Percentiles rank a stretch among this genome's conserved stretches.
These are phyloP conservation scores for Sciurus vulgaris DNA, from an alignment of 2,797 vertebrate genomes.

Conservation along the genomic window DNA sequence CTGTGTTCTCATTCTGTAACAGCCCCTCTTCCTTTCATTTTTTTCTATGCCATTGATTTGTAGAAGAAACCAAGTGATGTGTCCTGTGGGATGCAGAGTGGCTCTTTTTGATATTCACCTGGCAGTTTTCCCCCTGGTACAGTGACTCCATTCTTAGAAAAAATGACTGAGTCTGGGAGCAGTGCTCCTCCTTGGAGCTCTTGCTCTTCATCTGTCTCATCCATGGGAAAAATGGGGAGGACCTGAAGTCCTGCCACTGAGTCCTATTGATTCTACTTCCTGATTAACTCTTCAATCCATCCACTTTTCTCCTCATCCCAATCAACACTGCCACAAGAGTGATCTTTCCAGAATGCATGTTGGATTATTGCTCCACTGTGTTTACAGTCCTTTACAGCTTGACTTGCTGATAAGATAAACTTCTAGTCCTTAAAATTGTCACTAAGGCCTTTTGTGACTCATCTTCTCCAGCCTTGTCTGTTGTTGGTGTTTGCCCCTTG, in stretches of 20 bases:
- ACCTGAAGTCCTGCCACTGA: neutral
- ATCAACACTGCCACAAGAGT: neutral
- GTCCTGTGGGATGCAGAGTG: neutral
- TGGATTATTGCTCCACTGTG: neutral
- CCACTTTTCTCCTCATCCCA: neutral
- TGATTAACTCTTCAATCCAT: neutral
- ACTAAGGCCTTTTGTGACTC: neutral
- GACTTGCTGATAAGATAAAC: neutral
- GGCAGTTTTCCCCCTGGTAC: neutral
- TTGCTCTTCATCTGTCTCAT: neutral
- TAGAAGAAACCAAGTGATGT: neutral
- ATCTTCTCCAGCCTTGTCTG: neutral
- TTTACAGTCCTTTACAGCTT: constrained; percentile 37
- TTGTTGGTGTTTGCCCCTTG: neutral
- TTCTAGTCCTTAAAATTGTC: neutral
- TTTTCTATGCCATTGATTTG: neutral
- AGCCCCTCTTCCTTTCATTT: neutral
- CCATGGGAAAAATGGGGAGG: neutral
- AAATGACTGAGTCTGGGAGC: neutral
- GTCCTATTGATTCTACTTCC: neutral
- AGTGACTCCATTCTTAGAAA: neutral
- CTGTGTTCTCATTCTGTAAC: neutral
- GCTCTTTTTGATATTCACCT: constrained; percentile 11
- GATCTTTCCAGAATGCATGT: constrained; percentile 30
- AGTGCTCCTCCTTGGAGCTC: neutral